These are phyloP conservation scores for Octodonta nipae DNA, from an alignment of 2,888 invertebrate genomes.

Conservation along the genomic window DNA sequence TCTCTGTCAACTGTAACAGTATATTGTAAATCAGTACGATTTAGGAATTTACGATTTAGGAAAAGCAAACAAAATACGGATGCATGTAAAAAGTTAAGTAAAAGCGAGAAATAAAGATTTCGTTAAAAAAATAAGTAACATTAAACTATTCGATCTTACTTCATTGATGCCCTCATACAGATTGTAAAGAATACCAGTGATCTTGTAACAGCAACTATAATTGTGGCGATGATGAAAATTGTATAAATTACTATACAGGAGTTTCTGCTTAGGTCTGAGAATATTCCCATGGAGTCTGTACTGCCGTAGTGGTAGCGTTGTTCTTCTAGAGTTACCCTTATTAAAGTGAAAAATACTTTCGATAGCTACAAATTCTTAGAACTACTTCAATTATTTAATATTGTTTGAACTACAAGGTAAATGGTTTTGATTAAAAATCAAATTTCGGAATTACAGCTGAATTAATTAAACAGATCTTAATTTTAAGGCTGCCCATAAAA, in stretches of 20 bases:
- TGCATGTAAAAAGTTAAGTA: slow-evolving; percentile 2
- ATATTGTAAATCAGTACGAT: too few relatives aligned
- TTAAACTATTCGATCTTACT: slow-evolving; percentile 33
- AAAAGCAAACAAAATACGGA: too few relatives aligned
- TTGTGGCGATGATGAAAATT: slow-evolving; percentile 31
- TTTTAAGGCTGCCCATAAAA: too few relatives aligned
- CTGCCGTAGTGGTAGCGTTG: slow-evolving; percentile 10
- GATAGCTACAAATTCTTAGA: too few relatives aligned
- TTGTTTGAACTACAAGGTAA: too few relatives aligned
- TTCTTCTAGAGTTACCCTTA: slow-evolving; percentile 24
- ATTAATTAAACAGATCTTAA: too few relatives aligned
- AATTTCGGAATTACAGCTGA: too few relatives aligned
- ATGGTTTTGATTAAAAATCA: too few relatives aligned
- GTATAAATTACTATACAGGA: slow-evolving; percentile 35
- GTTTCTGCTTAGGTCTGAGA: slow-evolving; percentile 18
- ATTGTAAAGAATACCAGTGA: slow-evolving; percentile 43
- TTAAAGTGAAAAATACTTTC: too few relatives aligned
- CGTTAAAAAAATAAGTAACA: slow-evolving; percentile 48
- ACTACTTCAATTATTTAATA: too few relatives aligned
- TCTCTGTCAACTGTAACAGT: too few relatives aligned
- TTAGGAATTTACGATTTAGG: too few relatives aligned
- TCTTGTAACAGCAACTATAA: slow-evolving; percentile 34
- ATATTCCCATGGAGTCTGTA: slow-evolving; percentile 12
- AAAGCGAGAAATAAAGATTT: neutral
- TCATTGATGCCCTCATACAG: slow-evolving; percentile 49